These are phyloP conservation scores for Dendroctonus valens DNA, from an alignment of 1,140 invertebrate genomes.

Conservation along the genomic window DNA sequence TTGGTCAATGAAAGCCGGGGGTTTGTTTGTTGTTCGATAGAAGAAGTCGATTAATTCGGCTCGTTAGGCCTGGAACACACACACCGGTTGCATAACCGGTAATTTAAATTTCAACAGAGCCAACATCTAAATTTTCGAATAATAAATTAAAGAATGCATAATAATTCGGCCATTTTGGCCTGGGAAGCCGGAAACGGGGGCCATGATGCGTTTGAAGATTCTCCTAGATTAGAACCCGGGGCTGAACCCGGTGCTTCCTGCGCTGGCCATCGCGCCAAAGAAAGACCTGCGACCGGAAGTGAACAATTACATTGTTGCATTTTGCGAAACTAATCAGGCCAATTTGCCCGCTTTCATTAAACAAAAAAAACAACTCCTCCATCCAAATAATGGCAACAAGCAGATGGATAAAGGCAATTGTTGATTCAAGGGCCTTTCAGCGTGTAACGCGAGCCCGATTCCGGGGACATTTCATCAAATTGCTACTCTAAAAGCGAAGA, in stretches of 20 bases:
- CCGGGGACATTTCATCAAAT: conserved; percentile 14
- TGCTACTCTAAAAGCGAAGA: conserved; percentile 22
- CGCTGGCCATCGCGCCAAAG: conserved; percentile 9
- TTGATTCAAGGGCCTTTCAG: conserved; percentile 13
- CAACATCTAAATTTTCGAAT: conserved; percentile 8
- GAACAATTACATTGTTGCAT: conserved; percentile 9
- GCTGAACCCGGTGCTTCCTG: conserved; percentile 1
- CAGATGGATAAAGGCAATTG: not conserved
- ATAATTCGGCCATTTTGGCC: conserved; percentile 21
- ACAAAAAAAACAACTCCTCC: too few species aligned
- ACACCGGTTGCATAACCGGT: conserved; percentile 14
- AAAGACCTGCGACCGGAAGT: conserved; percentile 6
- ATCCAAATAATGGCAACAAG: not conserved
- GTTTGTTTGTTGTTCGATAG: too few species aligned
- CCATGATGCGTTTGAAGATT: conserved; percentile 25
- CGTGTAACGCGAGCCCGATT: conserved; percentile 14
- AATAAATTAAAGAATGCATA: conserved; percentile 19
- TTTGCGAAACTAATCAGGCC: not conserved
- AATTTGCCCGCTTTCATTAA: too few species aligned
- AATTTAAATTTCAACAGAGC: conserved; percentile 18
- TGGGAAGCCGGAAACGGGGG: conserved; percentile 18
- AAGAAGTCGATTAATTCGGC: not conserved
- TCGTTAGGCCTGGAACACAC: not conserved
- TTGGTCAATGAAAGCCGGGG: too few species aligned
- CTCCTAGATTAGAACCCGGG: conserved; percentile 15